phyloP scores from a whole-genome alignment of 1,140 invertebrate species.

The Penaeus chinensis region DNA sequence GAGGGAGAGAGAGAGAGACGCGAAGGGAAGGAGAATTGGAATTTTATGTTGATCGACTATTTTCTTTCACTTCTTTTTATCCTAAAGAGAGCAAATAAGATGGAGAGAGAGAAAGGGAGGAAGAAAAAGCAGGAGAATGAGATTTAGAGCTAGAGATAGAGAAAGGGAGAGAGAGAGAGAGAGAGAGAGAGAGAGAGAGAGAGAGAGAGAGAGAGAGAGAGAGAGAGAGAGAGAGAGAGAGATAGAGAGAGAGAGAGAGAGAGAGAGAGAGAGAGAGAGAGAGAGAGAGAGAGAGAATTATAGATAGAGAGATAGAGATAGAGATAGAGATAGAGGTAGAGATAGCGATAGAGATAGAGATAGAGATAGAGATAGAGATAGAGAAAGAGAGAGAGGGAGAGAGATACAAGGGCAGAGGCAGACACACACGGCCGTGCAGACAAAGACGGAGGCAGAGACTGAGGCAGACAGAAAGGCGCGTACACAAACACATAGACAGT shows the following conservation, averaged over 20 bases:
- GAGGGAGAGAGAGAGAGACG: not conserved
- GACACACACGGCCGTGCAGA: too few species aligned
- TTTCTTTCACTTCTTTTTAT: not conserved
- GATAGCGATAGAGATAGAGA: not conserved
- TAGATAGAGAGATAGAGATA: not conserved
- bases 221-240: too few species aligned
- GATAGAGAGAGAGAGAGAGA: too few species aligned
- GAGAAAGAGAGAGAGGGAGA: too few species aligned
- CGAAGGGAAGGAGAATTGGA: not conserved
- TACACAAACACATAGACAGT: too few species aligned
- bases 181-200: not conserved
- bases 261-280: not conserved
- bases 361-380: too few species aligned
- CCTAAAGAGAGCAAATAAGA: constrained; percentile 13
- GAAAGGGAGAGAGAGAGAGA: not conserved
- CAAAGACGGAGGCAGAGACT: too few species aligned
- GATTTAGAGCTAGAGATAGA: not conserved
- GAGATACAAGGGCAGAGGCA: too few species aligned
- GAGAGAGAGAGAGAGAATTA: not conserved
- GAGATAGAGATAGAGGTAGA: not conserved
- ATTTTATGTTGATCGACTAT: too few species aligned
- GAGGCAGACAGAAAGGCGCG: too few species aligned
- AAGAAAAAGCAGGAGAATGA: not conserved
- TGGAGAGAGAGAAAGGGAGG: constrained; percentile 1
- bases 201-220: constrained; percentile 11